These are phyloP conservation scores for Ctenomys sociabilis DNA, from an alignment of 2,113 vertebrate species.

Conservation along the genomic window DNA sequence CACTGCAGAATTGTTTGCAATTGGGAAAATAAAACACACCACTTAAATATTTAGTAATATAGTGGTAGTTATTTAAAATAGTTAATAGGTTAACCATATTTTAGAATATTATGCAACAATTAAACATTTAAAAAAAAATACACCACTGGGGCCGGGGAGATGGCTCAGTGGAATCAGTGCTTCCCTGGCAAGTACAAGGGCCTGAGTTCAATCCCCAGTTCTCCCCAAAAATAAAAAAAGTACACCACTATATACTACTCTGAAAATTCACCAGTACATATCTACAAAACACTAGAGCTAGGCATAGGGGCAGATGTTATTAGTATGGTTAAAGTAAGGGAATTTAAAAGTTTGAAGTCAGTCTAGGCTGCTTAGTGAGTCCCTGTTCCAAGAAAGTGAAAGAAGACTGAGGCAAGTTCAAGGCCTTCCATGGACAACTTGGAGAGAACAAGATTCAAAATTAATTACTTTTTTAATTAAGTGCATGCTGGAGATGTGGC, in stretches of 20 bases:
- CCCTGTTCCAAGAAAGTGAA: not conserved
- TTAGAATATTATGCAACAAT: conserved; percentile 12
- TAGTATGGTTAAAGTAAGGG: not conserved
- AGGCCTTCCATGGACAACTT: not conserved
- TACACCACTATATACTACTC: not conserved
- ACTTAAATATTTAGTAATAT: conserved; percentile 23
- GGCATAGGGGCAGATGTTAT: not conserved
- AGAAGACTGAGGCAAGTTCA: not conserved
- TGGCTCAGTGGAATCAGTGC: no score
- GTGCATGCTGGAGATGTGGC: not conserved
- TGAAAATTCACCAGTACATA: conserved; percentile 1
- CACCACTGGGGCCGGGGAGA: no score
- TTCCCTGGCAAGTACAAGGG: no score
- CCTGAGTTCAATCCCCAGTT: no score
- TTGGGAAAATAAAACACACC: not conserved
- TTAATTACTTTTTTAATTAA: not conserved
- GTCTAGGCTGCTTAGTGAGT: not conserved
- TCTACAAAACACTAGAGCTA: not conserved
- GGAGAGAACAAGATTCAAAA: not conserved
- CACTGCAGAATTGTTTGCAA: not conserved
- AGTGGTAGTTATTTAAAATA: conserved; percentile 1
- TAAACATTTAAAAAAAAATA: conserved; percentile 13
- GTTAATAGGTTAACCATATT: not conserved
- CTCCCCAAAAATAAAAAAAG: no score
- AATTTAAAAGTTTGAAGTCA: not conserved